Percentiles rank a stretch among this genome's conserved stretches.
Conservation (phyloP, 1,140 invertebrate species). For the Bacillus rossius region DNA sequence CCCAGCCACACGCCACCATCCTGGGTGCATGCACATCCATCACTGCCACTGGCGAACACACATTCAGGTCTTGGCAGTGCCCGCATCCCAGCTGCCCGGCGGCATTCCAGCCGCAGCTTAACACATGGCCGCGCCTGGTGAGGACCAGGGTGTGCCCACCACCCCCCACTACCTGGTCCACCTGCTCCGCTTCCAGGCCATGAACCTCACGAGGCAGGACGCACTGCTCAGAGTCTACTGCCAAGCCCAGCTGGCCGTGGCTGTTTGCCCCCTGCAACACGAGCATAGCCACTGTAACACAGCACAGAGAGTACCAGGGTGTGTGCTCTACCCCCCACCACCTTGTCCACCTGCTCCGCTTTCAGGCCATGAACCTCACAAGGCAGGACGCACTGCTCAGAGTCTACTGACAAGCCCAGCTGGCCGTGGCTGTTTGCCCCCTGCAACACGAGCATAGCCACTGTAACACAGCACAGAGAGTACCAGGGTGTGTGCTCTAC, state of each 20-base stretch:
- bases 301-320: too few species aligned
- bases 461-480: too few species aligned
- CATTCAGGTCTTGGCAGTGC: slow-evolving; percentile 17
- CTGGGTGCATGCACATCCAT: background rate
- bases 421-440: slow-evolving; percentile 84
- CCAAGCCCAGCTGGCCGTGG: slow-evolving; percentile 71
- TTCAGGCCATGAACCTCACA: slow-evolving; percentile 46
- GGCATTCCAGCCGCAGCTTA: slow-evolving; percentile 33
- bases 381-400: slow-evolving; percentile 59
- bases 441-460: too few species aligned
- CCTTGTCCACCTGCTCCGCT: too few species aligned
- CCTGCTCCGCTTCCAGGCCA: slow-evolving; percentile 41
- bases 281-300: too few species aligned
- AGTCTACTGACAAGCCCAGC: slow-evolving; percentile 58
- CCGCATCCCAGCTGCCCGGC: slow-evolving; percentile 35
- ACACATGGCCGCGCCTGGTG: slow-evolving; percentile 21
- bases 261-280: slow-evolving; percentile 73
- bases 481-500: too few species aligned
- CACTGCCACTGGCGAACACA: background rate
- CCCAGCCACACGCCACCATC: slow-evolving; percentile 64
- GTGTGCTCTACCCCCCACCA: too few species aligned
- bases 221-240: slow-evolving; percentile 58
- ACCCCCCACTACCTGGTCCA: slow-evolving; percentile 61
- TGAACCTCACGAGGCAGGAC: slow-evolving; percentile 49
- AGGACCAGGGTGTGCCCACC: slow-evolving; percentile 65